These are phyloP conservation scores for Eurystomus glaucurus DNA, from an alignment of 2,797 vertebrate species.

Conservation along the genomic window DNA sequence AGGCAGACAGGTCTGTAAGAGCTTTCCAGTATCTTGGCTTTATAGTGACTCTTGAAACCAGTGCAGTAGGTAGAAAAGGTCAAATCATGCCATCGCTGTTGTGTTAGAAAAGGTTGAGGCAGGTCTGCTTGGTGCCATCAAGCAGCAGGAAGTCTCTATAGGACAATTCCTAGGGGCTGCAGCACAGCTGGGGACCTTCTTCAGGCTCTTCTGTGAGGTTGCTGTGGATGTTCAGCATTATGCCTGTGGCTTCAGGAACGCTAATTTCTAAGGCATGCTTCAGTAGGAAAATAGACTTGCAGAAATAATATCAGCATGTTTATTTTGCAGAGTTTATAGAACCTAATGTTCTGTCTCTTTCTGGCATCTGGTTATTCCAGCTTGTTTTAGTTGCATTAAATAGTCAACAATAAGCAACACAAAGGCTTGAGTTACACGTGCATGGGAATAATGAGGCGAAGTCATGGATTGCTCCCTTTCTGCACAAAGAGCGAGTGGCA, in stretches of 20 bases:
- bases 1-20: neutral
- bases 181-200: neutral
- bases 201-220: neutral
- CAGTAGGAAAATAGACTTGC: neutral
- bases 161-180: fast-evolving
- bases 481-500: neutral
- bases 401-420: neutral
- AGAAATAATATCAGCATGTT: neutral
- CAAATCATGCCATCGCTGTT: neutral
- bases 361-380: neutral
- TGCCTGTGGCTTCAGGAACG: neutral
- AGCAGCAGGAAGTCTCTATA: no score
- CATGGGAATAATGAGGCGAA: neutral
- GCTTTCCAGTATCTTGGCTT: neutral
- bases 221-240: neutral
- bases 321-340: neutral
- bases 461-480: neutral
- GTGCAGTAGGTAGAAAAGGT: neutral
- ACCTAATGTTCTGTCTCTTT: neutral
- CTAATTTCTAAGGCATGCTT: neutral
- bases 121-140: neutral
- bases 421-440: neutral
- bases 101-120: neutral
- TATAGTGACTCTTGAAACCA: neutral
- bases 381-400: neutral